Evolutionary conservation across 2,888 invertebrate genomes (phyloP).

Genomic region (Amphipoea lucens): DNA sequence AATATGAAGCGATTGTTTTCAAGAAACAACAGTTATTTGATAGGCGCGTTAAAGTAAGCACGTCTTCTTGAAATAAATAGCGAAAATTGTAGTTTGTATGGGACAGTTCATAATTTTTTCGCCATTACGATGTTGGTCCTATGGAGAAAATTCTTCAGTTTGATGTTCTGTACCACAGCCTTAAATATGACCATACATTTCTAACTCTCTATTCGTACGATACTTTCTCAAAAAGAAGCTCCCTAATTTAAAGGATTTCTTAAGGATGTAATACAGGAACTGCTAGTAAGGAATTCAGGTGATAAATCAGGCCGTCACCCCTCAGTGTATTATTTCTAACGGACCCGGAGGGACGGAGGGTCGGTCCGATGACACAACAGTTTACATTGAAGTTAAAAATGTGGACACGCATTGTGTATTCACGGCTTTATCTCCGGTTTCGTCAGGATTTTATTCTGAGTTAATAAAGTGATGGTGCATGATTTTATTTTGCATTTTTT

Average conservation of each 20-base stretch:
- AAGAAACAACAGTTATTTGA: not conserved
- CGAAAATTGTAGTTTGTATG: not conserved
- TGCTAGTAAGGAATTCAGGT: conserved; percentile 15
- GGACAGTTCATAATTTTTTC: not conserved
- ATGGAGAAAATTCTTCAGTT: not conserved
- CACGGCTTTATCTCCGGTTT: conserved; percentile 36
- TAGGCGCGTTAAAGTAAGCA: not conserved
- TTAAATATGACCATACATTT: not conserved
- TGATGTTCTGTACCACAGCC: not conserved
- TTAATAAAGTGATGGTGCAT: conserved; percentile 22
- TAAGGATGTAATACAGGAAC: conserved; percentile 5
- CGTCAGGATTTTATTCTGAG: conserved; percentile 26
- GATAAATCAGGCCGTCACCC: conserved; percentile 43
- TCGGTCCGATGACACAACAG: conserved; percentile 49
- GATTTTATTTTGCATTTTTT: conserved; percentile 14
- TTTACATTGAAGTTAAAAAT: conserved; percentile 60
- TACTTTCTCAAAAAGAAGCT: not conserved
- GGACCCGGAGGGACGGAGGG: conserved; percentile 32
- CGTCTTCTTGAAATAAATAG: not conserved
- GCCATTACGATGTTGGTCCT: not conserved
- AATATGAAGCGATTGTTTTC: not conserved
- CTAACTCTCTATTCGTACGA: not conserved
- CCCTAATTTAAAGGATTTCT: not conserved
- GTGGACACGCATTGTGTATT: conserved; percentile 48
- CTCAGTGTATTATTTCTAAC: conserved; percentile 51